Base-by-base conservation (phyloP, 53 echinoderm and acorn worm species). In the Crossaster papposus region DNA sequence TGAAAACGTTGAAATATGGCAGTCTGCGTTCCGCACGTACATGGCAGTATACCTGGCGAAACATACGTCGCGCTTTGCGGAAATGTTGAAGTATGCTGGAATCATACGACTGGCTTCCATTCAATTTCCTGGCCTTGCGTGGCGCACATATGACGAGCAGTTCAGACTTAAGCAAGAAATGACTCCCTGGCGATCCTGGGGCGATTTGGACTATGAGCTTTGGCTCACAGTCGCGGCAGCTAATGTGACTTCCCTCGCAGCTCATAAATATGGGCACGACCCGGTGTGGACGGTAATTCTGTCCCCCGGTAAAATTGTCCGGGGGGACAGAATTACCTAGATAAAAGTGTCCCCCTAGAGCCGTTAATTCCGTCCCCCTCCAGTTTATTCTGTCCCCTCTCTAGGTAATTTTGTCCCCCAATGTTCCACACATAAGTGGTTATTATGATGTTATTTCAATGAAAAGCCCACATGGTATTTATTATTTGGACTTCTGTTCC, bases 91-190 rank as follows among this genome's bases (percentile, higher is more conserved):
- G 70, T 91, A 91, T 36, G 65, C 65, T 44, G 78, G 65, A 53
- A 36, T 70, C 1, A 77, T 91, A 0, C 81, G 53, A 0, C 68
- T 55, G 11, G 78, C 84, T 15, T 26, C 85, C 12, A 32, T 17
- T 32, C 86, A 54, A 17, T 86, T 86, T 22, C 73, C 73, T 14
- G 85, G 91, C 12, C 18, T 44, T 14, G 83, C 63, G 5, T 91
- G 91, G 91, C 36, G 28, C 24, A 54, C 81, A 30, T 87, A 87
- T 81, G 93, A 93, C 26, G 70, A 81, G 33, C 83, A 85, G 7
- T 73, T 92, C 18, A 78, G 84, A 8, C 54, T 92, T 55, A 79
- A 81, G 51, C 78, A 78, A 34, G 71, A 44, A 24, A 8, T 17
- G 5, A 26, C 50, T 26, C 78, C 78, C 9, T 3, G 24, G 51